Base-by-base conservation (phyloP, 2,888 invertebrate species). In the Bombyx huttoni region DNA sequence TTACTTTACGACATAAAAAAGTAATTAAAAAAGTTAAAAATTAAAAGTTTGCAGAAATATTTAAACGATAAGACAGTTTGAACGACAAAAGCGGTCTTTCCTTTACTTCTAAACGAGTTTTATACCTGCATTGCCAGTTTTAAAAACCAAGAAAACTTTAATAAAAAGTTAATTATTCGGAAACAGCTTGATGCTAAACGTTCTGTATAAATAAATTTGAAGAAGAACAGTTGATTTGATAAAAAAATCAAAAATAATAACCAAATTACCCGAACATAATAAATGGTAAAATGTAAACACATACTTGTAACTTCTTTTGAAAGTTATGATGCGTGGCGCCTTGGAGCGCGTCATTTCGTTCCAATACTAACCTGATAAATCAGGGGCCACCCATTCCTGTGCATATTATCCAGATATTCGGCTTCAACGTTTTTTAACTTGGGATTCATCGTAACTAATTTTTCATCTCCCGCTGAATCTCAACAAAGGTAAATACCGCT, bases 361-460 rank as follows among this genome's bases (percentile, higher is more conserved):
- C 68, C 61, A 63, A 62, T 59, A 76, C 79, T 58, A 65, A 95
- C 95, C 92, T 93, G 93, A 81, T 92, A 95, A 59, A 93, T 81
- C 60, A 89, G 78, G 57, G 90, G 83, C 95, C 95, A 95, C 60
- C 91, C 92, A 74, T 91, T 91, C 69, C 90, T 92, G 62, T 90
- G 89, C 68, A 91, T 91, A 65, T 95, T 91, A 72, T 93, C 92
- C 67, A 89, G 83, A 83, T 92, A 94, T 83, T 95, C 94, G 51
- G 91, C 89, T 84, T 94, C 94, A 60, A 95, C 65, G 10, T 8
- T 46, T 33, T 34, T 56, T 71, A 70, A 73, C 56, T 69, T 74
- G 53, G 62, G 64, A 59, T 66, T 67, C 68, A 73, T 68, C 60
- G 55, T 58, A 56, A 57, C 59, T 61, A 61, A 40, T 68, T 69